These are phyloP conservation scores for Pogonomyrmex barbatus DNA, from an alignment of 1,140 invertebrate species.

Conservation along the genomic window DNA sequence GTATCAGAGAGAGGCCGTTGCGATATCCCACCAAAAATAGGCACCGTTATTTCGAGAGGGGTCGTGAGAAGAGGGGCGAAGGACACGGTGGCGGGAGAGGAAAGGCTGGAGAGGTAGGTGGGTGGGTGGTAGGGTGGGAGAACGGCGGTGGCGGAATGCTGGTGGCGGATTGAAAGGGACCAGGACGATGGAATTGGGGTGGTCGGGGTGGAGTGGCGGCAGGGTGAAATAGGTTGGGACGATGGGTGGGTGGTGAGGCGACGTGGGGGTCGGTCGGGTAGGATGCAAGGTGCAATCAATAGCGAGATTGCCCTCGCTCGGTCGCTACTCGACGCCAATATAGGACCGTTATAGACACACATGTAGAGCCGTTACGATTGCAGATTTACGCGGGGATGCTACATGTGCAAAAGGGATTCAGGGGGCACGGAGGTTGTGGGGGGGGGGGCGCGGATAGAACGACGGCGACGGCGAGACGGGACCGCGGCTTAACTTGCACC, in stretches of 20 bases:
- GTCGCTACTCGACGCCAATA: constrained; percentile 74
- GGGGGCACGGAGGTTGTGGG: neutral
- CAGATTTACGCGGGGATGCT: constrained; percentile 52
- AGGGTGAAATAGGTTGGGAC: constrained; percentile 54
- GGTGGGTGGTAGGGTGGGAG: neutral
- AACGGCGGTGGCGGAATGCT: constrained; percentile 18
- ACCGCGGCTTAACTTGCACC: constrained; percentile 18
- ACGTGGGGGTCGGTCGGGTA: constrained; percentile 60
- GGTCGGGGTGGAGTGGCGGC: constrained; percentile 14
- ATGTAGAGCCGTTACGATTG: constrained; percentile 69
- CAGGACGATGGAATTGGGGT: constrained; percentile 60
- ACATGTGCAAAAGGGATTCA: neutral
- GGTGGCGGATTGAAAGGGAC: constrained; percentile 51
- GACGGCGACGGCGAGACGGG: neutral
- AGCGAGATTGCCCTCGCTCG: constrained; percentile 76
- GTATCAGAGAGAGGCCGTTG: constrained; percentile 36
- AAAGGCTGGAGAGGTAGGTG: neutral
- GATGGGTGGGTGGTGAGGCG: constrained; percentile 59
- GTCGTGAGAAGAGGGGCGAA: constrained; percentile 28
- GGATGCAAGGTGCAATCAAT: constrained; percentile 76
- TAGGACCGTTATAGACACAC: constrained; percentile 70
- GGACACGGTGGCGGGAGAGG: constrained; percentile 34
- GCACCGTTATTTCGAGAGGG: constrained; percentile 63
- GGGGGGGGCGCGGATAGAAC: neutral
- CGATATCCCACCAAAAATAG: constrained; percentile 69